A percentile compares a stretch with the other conserved stretches of the same genome.
These are phyloP conservation scores for Columba guinea DNA, from an alignment of 2,797 vertebrate species.

Conservation along the genomic window DNA sequence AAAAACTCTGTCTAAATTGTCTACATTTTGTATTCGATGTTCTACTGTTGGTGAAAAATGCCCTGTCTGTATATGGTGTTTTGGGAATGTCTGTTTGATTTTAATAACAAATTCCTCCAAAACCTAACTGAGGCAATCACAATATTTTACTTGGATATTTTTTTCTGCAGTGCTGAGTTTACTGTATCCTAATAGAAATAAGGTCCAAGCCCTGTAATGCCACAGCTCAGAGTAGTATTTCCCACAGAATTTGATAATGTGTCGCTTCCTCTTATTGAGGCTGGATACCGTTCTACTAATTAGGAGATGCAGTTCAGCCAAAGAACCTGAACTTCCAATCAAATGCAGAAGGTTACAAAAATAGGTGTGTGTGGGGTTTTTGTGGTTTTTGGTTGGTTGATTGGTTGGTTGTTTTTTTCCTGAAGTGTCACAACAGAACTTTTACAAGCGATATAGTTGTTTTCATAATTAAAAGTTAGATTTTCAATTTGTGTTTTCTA, in stretches of 20 bases:
- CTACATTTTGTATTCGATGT: background rate
- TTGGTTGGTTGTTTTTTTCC: background rate
- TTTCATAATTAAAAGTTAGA: background rate
- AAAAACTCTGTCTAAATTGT: background rate
- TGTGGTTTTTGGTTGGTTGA: too few relatives aligned
- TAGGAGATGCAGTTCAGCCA: background rate
- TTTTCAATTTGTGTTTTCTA: background rate
- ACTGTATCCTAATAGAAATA: background rate
- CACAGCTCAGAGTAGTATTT: background rate
- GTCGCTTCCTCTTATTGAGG: background rate
- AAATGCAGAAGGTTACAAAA: background rate
- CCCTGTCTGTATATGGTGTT: background rate
- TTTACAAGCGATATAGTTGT: background rate
- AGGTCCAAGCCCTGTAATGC: background rate
- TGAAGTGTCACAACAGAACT: background rate
- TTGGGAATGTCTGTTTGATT: background rate
- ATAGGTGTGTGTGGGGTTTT: too few relatives aligned
- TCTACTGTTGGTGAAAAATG: background rate
- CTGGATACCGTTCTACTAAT: background rate
- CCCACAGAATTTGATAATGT: background rate
- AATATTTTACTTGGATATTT: background rate
- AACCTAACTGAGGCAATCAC: background rate
- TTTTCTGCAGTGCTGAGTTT: background rate
- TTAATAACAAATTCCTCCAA: background rate
- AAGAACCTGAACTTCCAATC: background rate